Evolutionary conservation across 2,797 vertebrate genomes (phyloP).

Genomic region (Naso thynnoides): DNA sequence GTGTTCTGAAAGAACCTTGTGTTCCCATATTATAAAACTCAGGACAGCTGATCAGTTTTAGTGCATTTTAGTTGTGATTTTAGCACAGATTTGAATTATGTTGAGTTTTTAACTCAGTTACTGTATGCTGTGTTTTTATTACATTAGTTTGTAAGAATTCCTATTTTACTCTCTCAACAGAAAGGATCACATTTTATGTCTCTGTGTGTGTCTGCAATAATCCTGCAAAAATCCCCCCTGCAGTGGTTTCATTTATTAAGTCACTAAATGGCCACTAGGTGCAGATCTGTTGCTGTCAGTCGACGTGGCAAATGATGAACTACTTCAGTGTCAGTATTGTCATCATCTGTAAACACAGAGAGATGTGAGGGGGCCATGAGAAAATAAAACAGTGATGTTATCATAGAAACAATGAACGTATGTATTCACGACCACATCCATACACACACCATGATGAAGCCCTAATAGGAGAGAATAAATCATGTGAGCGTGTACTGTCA

Average conservation of each 20-base stretch:
- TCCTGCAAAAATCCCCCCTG: background rate
- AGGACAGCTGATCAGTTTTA: too few species aligned
- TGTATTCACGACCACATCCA: slow-evolving; percentile 37
- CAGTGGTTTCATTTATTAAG: slow-evolving; percentile 1
- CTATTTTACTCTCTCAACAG: background rate
- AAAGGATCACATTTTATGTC: background rate
- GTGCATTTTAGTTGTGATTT: too few species aligned
- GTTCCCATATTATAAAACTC: too few species aligned
- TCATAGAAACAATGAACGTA: slow-evolving; percentile 46
- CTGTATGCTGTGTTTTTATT: too few species aligned
- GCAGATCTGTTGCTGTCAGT: background rate
- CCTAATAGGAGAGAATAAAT: slow-evolving; percentile 28
- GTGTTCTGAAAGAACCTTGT: too few species aligned
- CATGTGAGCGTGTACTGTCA: slow-evolving; percentile 7
- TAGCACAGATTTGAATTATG: too few species aligned
- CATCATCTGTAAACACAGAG: slow-evolving; percentile 27
- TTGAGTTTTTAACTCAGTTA: too few species aligned
- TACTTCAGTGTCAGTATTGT: slow-evolving; percentile 3
- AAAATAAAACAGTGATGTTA: slow-evolving; percentile 40
- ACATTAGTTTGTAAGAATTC: too few species aligned
- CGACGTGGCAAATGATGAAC: slow-evolving; percentile 1
- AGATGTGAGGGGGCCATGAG: slow-evolving; percentile 7
- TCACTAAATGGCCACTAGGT: background rate
- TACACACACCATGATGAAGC: slow-evolving; percentile 27
- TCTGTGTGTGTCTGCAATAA: background rate